Evolutionary conservation across 1,140 invertebrate species (phyloP).

Genomic region (Mizuhopecten yessoensis): DNA sequence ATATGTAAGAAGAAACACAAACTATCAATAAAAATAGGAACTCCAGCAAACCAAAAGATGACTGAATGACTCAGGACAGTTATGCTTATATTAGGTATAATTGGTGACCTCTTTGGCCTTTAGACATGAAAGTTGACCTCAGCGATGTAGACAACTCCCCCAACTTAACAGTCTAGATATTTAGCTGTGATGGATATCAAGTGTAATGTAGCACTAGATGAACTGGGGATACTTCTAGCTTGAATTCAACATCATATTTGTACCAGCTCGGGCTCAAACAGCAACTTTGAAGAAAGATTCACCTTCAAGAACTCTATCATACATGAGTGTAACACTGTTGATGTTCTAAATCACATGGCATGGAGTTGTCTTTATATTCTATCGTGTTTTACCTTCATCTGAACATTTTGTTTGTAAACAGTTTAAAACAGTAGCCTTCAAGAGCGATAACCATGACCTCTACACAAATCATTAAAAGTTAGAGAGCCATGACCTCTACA

Average conservation of each 20-base stretch:
- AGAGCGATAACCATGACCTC: no score
- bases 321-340: no score
- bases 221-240: neutral
- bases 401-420: no score
- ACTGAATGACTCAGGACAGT: neutral
- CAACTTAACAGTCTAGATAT: neutral
- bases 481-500: no score
- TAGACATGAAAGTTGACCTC: neutral
- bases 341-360: no score
- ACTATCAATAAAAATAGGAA: neutral
- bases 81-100: neutral
- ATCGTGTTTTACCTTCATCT: no score
- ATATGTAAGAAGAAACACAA: neutral
- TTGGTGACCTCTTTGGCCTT: slow-evolving; percentile 18
- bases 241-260: neutral
- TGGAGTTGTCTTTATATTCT: no score
- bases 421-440: no score
- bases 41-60: neutral
- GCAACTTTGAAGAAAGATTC: neutral
- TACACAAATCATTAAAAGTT: no score
- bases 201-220: neutral
- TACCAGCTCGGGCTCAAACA: neutral
- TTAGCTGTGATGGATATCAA: neutral
- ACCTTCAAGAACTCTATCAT: no score
- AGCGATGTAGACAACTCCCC: neutral